A percentile compares a stretch with the other conserved stretches of the same genome.
phyloP scores from a whole-genome alignment of 2,888 invertebrate genomes.

The Hartigia nigra region DNA sequence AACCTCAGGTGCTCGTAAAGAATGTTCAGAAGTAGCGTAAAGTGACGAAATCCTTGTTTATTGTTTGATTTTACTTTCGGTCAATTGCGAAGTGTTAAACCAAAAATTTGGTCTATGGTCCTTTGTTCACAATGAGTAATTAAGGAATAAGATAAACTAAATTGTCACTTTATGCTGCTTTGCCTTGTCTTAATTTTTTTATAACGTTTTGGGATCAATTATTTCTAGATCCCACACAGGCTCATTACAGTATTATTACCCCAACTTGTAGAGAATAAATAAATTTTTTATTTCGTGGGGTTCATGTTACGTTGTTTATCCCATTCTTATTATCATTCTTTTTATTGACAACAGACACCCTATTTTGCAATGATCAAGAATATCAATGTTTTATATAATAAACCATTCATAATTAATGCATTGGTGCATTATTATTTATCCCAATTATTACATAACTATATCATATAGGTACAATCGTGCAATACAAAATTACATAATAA shows the following conservation, averaged over 20 bases:
- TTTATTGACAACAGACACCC: slow-evolving; percentile 8
- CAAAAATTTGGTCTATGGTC: slow-evolving; percentile 15
- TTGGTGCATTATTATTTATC: slow-evolving; percentile 61
- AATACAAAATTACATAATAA: slow-evolving; percentile 31
- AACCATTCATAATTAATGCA: slow-evolving; percentile 56
- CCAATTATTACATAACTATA: slow-evolving; percentile 27
- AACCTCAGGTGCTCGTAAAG: slow-evolving; percentile 31
- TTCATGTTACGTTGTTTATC: slow-evolving; percentile 36
- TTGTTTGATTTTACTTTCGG: slow-evolving; percentile 36
- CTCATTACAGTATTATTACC: slow-evolving; percentile 31
- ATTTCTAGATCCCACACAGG: slow-evolving; percentile 61
- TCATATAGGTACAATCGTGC: background rate
- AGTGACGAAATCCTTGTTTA: slow-evolving; percentile 42
- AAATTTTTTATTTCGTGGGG: slow-evolving; percentile 47
- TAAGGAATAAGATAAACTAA: background rate
- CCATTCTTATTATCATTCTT: slow-evolving; percentile 30
- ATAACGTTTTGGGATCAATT: slow-evolving; percentile 58
- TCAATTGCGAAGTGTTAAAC: slow-evolving; percentile 50
- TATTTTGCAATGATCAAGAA: background rate
- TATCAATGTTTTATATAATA: slow-evolving; percentile 50
- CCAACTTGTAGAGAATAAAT: slow-evolving; percentile 45
- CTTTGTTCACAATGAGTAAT: background rate
- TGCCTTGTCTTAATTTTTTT: slow-evolving; percentile 59
- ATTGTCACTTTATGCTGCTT: slow-evolving; percentile 60
- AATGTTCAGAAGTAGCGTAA: slow-evolving; percentile 56